phyloP scores from a whole-genome alignment of 2,113 vertebrate genomes.

The Colistium nudipinnis region DNA sequence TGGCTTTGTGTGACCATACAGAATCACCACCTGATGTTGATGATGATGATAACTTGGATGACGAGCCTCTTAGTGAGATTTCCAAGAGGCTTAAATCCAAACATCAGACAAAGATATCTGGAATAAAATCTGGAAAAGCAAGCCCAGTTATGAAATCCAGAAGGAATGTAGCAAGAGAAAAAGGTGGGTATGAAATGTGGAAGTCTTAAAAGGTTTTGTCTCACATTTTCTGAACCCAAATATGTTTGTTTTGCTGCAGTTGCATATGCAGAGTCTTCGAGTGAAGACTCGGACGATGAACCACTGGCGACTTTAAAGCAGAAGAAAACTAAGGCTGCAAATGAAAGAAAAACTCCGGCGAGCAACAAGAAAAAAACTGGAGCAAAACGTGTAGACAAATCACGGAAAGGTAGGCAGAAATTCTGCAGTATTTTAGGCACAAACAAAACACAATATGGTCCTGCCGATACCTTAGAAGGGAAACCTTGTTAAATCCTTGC shows the following conservation, averaged over 20 bases:
- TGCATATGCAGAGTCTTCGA: conserved; percentile 54
- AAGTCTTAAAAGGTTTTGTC: neutral
- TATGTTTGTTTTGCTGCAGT: conserved; percentile 25
- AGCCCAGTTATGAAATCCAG: conserved; percentile 26
- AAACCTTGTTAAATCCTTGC: neutral
- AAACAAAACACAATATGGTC: no score
- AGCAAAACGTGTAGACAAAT: conserved; percentile 5
- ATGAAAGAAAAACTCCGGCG: conserved; percentile 3
- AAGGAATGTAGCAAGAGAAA: conserved; percentile 46
- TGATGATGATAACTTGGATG: conserved; percentile 29
- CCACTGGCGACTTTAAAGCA: conserved; percentile 4
- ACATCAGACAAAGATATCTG: conserved; percentile 1
- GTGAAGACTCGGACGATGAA: conserved; percentile 60
- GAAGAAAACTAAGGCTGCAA: conserved; percentile 14
- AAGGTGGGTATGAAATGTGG: conserved; percentile 23
- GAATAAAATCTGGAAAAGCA: neutral
- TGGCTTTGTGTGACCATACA: no score
- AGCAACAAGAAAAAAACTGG: conserved; percentile 26
- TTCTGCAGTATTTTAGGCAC: no score
- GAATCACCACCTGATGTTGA: neutral
- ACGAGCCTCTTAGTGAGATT: conserved; percentile 45
- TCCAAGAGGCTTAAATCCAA: conserved; percentile 23
- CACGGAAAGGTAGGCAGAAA: neutral
- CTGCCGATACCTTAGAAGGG: neutral
- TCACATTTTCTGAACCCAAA: neutral